Base-by-base conservation (phyloP, 2,888 invertebrate genomes). In the Protonemura montana region DNA sequence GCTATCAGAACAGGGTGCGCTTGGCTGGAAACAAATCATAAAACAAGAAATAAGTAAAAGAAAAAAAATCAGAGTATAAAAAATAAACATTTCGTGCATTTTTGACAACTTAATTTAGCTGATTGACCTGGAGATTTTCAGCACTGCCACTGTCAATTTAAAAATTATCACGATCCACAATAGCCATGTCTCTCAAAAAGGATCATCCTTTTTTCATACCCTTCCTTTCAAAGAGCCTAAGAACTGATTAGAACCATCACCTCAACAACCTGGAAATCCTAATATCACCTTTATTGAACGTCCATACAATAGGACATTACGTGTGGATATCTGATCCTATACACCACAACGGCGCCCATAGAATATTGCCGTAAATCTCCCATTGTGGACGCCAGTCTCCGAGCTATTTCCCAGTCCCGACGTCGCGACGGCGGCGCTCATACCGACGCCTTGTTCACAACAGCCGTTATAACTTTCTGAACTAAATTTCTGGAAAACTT, bases 41-140 rank as follows among this genome's bases (percentile, higher is more conserved):
- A 89, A 88, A 88, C 89, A 89, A 89, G 89, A 89, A 89, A 89
- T 88, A 89, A 89, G 90, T 89, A 88, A 89, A 89, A 89, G 89
- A 89, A 86, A 86, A 85, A 16, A 80, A 84, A 85, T 82, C 28
- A 27, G 29, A 87, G 86, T 76, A 84, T 83, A 83, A 25, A 59
- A 41, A 84, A 77, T n/a, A 82, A 59, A 86, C 41, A 41, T 59
- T 59, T 10, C 59, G 21, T 59, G 59, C 59, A 10, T 16, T 35
- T 10, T 6, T 35, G 35, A 35, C 3, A 35, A 35, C 35, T 6
- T 6, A 35, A 3, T 35, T 6, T 35, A n/a, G n/a, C n/a, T n/a
- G n/a, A n/a, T n/a, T n/a, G n/a, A n/a, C n/a, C n/a, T n/a, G n/a
- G n/a, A n/a, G n/a, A n/a, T n/a, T n/a, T n/a, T n/a, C n/a, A n/a